Evolutionary conservation across 2,888 invertebrate genomes (phyloP), one percentile per base, ranked within the genome.

Genomic region (Athalia cordata): DNA sequence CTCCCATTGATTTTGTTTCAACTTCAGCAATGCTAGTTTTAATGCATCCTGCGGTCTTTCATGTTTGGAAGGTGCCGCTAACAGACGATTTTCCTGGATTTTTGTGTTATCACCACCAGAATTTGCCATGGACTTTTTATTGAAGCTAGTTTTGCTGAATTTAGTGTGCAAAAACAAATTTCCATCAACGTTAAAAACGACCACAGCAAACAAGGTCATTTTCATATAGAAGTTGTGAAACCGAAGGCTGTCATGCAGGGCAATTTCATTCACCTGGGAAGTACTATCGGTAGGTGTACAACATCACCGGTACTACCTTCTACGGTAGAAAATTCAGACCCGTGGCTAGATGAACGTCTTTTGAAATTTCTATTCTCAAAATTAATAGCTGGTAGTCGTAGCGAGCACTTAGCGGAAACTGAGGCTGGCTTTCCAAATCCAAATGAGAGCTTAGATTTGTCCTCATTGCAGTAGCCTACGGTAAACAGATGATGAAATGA

Each of bases 1-100:
- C 4, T 84, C 80, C 84, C 84, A 84, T 57, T 81, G 80, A 57
- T 83, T 79, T 8, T 79, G 77, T n/a, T 83, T 84, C 45, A 84
- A 66, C 6, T 77, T 79, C 52, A 77, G 79, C 13, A 84, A 50
- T 15, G 79, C 66, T 5, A 79, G 66, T 75, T 80, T 83, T n/a
- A 84, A 65, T 0, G 77, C 70, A 15, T 83, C 82, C 9, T 83
- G 81, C 6, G 78, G 80, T 81, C 78, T 83, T 5, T 76, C 76
- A 15, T 79, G 77, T 61, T 78, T 80, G 9, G 81, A 78, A 8
- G 80, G 49, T 29, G 68, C 76, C 4, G 64, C 79, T 5, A 64
- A 15, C 13, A 67, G 78, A 65, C 81, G 65, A 8, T 74, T 55
- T 13, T 82, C 80, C 61, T 79, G 70, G 6, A 77, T 47, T 13